A percentile compares a stretch with the other conserved stretches of the same genome.
Evolutionary conservation across 2,113 vertebrate species (phyloP).

Genomic region (Climacteris rufus): DNA sequence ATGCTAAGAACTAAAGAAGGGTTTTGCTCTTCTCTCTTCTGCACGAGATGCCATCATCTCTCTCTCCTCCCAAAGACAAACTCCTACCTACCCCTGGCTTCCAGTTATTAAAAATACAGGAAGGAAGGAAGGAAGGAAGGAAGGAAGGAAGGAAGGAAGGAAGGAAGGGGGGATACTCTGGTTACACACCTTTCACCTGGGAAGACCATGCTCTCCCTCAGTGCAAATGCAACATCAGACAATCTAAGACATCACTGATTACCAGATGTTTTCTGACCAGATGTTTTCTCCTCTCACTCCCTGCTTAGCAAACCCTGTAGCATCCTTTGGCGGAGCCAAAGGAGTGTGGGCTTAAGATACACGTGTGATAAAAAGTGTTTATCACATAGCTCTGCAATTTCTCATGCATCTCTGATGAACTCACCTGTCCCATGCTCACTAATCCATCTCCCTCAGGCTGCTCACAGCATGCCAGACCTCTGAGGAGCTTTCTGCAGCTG

Average conservation of each 20-base stretch:
- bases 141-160: not conserved
- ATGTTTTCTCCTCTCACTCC: not conserved
- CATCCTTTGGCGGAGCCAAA: not conserved
- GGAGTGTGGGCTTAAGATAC: not conserved
- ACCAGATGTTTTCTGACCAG: not conserved
- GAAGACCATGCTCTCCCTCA: not conserved
- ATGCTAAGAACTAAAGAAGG: not conserved
- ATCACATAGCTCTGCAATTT: slow-evolving; percentile 3
- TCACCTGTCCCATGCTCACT: not conserved
- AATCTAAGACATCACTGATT: not conserved
- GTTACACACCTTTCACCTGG: not conserved
- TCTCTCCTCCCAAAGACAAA: not conserved
- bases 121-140: not conserved
- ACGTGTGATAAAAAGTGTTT: not conserved
- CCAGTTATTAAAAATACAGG: not conserved
- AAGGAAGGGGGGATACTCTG: not conserved
- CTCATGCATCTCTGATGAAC: not conserved
- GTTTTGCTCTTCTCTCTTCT: not conserved
- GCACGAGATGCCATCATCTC: not conserved
- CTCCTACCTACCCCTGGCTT: not conserved
- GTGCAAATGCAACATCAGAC: not conserved
- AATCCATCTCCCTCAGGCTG: not conserved
- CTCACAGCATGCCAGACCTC: not conserved
- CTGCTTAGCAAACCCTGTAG: not conserved
- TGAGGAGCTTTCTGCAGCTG: not conserved